Evolutionary conservation across 1,140 invertebrate genomes (phyloP).

Genomic region (Anthonomus grandis): DNA sequence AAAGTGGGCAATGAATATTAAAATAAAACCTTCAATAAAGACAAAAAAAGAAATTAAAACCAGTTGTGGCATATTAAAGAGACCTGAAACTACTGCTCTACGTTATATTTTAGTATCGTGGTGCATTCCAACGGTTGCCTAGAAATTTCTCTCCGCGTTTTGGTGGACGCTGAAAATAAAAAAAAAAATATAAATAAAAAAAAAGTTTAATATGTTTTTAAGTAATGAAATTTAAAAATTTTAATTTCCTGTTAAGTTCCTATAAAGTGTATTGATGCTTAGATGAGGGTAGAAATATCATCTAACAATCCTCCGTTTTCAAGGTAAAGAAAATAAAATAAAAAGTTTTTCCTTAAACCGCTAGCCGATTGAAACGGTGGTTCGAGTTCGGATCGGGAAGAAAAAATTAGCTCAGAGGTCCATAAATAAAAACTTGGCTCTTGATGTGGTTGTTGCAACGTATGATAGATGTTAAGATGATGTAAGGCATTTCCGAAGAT

Average conservation of each 20-base stretch:
- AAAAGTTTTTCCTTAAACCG: too few relatives aligned
- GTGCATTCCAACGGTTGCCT: constrained; percentile 11
- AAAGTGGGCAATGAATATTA: too few relatives aligned
- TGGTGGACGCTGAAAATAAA: constrained; percentile 48
- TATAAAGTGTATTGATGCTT: background rate
- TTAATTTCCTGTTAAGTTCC: too few relatives aligned
- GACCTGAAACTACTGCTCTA: background rate
- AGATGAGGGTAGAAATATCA: background rate
- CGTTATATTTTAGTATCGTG: background rate
- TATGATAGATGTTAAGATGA: too few relatives aligned
- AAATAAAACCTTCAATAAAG: too few relatives aligned
- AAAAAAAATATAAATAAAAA: constrained; percentile 22
- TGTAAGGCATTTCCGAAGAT: too few relatives aligned
- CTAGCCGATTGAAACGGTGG: too few relatives aligned
- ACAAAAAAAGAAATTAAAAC: constrained; percentile 1
- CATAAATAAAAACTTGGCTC: too few relatives aligned
- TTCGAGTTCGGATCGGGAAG: too few relatives aligned
- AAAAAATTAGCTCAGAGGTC: too few relatives aligned
- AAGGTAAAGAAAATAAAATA: constrained; percentile 2
- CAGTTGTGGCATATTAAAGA: background rate
- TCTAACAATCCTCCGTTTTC: background rate
- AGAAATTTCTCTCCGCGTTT: constrained; percentile 42
- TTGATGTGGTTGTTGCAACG: too few relatives aligned
- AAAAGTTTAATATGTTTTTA: background rate
- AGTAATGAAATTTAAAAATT: background rate